phyloP scores from a whole-genome alignment of 2,888 invertebrate genomes.

The Metalampra italica region DNA sequence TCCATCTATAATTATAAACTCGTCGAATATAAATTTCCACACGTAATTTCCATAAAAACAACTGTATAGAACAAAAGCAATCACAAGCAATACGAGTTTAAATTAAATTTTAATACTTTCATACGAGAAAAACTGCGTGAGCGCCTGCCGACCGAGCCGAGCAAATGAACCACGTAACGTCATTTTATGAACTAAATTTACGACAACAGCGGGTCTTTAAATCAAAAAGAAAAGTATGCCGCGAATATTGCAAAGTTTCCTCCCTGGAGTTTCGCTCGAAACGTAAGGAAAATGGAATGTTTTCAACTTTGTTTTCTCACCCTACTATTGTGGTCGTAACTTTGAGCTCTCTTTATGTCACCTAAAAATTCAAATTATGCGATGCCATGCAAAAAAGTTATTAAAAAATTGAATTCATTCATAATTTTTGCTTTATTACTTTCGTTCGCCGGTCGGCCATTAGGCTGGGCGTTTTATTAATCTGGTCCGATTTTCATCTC shows the following conservation, averaged over 20 bases:
- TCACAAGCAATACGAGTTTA: constrained; percentile 2
- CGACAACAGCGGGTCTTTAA: constrained; percentile 25
- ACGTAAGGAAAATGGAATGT: constrained; percentile 11
- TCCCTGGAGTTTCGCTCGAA: constrained; percentile 7
- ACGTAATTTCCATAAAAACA: no score
- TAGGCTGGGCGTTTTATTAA: constrained; percentile 43
- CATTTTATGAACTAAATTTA: constrained; percentile 30
- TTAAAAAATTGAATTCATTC: constrained; percentile 41
- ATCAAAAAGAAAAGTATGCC: constrained; percentile 27
- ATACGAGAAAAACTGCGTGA: constrained; percentile 8
- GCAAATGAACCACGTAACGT: constrained; percentile 24
- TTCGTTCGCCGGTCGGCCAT: constrained; percentile 33
- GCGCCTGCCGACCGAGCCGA: constrained; percentile 7
- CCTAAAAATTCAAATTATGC: constrained; percentile 10
- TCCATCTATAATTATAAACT: no score
- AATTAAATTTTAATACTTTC: constrained; percentile 11
- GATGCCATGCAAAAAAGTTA: constrained; percentile 22
- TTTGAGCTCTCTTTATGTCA: constrained; percentile 5
- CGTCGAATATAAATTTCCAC: no score
- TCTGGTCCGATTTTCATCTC: constrained; percentile 52
- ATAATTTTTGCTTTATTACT: constrained; percentile 48
- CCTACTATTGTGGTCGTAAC: constrained; percentile 8
- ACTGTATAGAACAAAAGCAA: constrained; percentile 6
- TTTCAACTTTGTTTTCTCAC: constrained; percentile 8
- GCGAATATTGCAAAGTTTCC: constrained; percentile 21